Evolutionary conservation across 2,797 vertebrate genomes (phyloP).

Genomic region (Hirundo rustica): DNA sequence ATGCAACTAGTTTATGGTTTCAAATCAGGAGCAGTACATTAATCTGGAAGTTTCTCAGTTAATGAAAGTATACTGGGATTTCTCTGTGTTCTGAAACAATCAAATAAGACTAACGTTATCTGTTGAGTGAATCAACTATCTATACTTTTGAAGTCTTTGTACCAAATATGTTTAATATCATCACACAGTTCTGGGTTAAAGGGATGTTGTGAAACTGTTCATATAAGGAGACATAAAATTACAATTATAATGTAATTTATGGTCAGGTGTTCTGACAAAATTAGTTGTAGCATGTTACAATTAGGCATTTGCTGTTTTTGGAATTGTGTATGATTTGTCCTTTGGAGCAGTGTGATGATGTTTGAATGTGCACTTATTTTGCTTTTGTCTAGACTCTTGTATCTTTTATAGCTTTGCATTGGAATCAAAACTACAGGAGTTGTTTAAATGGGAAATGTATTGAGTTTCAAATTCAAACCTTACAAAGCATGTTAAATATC

Average conservation of each 20-base stretch:
- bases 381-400: conserved; percentile 6
- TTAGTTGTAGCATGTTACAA: not conserved
- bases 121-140: not conserved
- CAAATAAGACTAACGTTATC: not conserved
- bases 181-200: not conserved
- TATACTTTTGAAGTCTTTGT: not conserved
- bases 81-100: not conserved
- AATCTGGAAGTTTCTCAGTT: not conserved
- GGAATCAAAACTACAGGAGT: not conserved
- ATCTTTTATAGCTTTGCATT: conserved; percentile 16
- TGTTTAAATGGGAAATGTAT: not conserved
- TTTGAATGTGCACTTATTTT: conserved; percentile 10
- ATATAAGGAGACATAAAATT: not conserved
- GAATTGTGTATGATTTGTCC: not conserved
- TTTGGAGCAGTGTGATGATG: not conserved
- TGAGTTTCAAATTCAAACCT: conserved; percentile 26
- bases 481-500: conserved; percentile 17
- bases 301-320: not conserved
- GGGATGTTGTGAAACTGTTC: not conserved
- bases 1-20: not conserved
- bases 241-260: not conserved
- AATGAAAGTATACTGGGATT: not conserved
- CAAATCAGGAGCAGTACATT: not conserved
- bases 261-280: not conserved
- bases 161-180: not conserved